Base-by-base conservation (phyloP, 2,888 invertebrate genomes). In the Aporophyla nigra region DNA sequence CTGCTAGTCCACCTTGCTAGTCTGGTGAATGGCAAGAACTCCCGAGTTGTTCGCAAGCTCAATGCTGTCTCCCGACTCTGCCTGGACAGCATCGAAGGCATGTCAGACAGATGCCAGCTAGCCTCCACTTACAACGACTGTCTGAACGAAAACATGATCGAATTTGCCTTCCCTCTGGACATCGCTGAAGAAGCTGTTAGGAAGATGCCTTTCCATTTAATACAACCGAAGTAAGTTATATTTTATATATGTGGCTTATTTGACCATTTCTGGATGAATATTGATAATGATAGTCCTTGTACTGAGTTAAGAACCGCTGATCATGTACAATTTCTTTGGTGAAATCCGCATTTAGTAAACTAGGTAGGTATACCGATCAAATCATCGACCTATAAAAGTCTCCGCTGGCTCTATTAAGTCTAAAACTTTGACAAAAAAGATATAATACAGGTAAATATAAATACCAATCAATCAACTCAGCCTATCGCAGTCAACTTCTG, bases 61-160 rank as follows among this genome's bases (percentile, higher is more conserved):
- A 94, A 93, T 88, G 93, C 94, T 43, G 94, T 96, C 71, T 95
- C 96, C 40, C 90, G 96, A 0, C 91, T 95, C 10, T 96, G 96
- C 80, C 88, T 96, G 63, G 96, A 96, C 90, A 95, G 93, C 71
- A 95, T 96, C 53, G 95, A 95, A 54, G 96, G 96, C 63, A 94
- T 96, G 94, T 93, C 94, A 0, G 96, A 96, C 77, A 87, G 95
- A 51, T 96, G 96, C 78, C 96, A 96, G 66, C 90, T 96, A 2
- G 96, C 96, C 0, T 96, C 96, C 0, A 95, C 95, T 0, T 96
- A 96, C 88, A 96, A 96, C 66, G 96, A 96, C 87, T 96, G 96
- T 72, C 82, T 96, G 16, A 96, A 96, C 54, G 96, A 96, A 67
- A 96, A 96, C 81, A 96, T 96, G 96, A 88, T 93, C 27, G 96